A percentile compares a stretch with the other conserved stretches of the same genome.
Evolutionary conservation across 2,888 invertebrate genomes (phyloP).

Genomic region (Conistra vaccinii): DNA sequence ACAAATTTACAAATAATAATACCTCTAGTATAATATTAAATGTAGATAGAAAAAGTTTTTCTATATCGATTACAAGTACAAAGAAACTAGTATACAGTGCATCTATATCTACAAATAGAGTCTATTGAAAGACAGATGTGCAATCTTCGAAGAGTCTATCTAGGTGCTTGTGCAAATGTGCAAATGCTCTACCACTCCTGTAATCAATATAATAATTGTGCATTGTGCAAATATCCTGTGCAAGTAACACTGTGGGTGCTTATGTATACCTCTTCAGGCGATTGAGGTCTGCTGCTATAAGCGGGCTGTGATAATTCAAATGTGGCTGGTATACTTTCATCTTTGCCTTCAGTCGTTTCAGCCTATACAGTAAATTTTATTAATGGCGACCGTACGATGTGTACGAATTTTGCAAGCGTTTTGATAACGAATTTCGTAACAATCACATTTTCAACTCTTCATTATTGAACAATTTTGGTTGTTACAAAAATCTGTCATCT

Average conservation of each 20-base stretch:
- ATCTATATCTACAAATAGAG: constrained; percentile 45
- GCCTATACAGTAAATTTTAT: constrained; percentile 86
- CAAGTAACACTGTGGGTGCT: constrained; percentile 69
- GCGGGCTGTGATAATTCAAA: constrained; percentile 84
- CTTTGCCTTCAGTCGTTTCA: constrained; percentile 81
- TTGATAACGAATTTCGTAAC: constrained; percentile 53
- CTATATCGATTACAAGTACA: constrained; percentile 46
- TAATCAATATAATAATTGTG: constrained; percentile 67
- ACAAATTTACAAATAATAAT: constrained; percentile 49
- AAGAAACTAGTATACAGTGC: constrained; percentile 56
- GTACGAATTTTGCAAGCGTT: constrained; percentile 62
- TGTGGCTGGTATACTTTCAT: constrained; percentile 79
- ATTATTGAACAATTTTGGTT: constrained; percentile 6
- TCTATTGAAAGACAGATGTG: constrained; percentile 45
- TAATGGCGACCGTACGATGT: constrained; percentile 85
- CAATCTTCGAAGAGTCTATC: constrained; percentile 58
- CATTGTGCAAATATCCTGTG: constrained; percentile 71
- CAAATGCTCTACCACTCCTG: constrained; percentile 69
- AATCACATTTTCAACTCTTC: constrained; percentile 16
- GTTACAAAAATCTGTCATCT: constrained; percentile 52
- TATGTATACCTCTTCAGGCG: constrained; percentile 85
- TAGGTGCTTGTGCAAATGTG: constrained; percentile 75
- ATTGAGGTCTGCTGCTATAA: constrained; percentile 82
- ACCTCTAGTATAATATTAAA: not conserved
- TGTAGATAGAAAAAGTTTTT: constrained; percentile 32